Evolutionary conservation across 2,888 invertebrate genomes (phyloP).

Genomic region (Andrena trimmerana): DNA sequence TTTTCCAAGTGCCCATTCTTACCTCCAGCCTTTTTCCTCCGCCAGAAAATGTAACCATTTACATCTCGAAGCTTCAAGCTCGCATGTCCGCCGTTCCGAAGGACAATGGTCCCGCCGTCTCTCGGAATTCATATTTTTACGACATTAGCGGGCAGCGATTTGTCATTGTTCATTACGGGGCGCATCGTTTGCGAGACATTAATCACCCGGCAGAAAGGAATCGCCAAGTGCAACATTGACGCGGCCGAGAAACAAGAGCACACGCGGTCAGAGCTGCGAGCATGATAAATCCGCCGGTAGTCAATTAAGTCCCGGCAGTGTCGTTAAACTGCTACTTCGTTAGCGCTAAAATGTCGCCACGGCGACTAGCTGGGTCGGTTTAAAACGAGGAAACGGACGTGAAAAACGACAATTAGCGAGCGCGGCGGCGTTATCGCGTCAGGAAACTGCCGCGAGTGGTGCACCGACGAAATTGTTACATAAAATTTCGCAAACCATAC

Average conservation of each 20-base stretch:
- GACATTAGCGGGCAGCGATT: constrained; percentile 41
- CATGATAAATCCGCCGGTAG: constrained; percentile 62
- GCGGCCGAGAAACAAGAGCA: constrained; percentile 54
- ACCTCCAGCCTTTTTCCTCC: no score
- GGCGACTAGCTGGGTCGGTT: constrained; percentile 36
- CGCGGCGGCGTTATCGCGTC: constrained; percentile 61
- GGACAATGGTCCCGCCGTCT: constrained; percentile 3
- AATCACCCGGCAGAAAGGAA: constrained; percentile 55
- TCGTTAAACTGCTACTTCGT: constrained; percentile 73
- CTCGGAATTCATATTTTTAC: constrained; percentile 38
- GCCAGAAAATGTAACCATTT: no score
- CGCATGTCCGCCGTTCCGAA: neutral
- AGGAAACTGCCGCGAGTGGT: constrained; percentile 56
- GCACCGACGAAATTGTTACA: constrained; percentile 67
- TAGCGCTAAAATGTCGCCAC: constrained; percentile 70
- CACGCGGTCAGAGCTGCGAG: constrained; percentile 25
- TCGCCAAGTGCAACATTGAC: constrained; percentile 43
- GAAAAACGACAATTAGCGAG: constrained; percentile 76
- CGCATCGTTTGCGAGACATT: constrained; percentile 50
- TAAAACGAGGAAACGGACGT: constrained; percentile 74
- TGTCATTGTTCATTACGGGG: constrained; percentile 44
- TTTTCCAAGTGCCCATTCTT: no score
- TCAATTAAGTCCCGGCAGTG: constrained; percentile 70
- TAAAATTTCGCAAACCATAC: constrained; percentile 50
- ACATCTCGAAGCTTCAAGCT: no score